These are phyloP conservation scores for Periparus ater DNA, from an alignment of 2,797 vertebrate species.

Conservation along the genomic window DNA sequence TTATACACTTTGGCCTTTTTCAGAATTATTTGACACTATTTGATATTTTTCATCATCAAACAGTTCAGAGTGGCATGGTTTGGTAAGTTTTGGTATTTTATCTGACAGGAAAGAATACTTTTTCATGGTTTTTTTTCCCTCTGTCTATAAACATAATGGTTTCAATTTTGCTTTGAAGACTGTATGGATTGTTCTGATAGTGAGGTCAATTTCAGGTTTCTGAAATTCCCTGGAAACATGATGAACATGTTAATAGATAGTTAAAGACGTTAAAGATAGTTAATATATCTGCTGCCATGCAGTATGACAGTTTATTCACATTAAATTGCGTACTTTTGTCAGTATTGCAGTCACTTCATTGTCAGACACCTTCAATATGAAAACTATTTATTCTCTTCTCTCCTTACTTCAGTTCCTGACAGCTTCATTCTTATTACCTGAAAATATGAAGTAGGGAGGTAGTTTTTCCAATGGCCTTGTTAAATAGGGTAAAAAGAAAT, in stretches of 20 bases:
- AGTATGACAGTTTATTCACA: background rate
- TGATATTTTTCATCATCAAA: background rate
- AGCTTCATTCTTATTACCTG: constrained; percentile 10
- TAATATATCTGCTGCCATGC: background rate
- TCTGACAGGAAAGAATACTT: background rate
- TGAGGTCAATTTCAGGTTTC: background rate
- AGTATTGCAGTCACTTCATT: background rate
- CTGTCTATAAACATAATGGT: background rate
- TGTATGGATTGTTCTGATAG: background rate
- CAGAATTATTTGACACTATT: background rate
- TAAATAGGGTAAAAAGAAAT: background rate
- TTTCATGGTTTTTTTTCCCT: background rate
- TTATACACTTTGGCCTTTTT: background rate
- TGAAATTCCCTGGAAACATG: background rate
- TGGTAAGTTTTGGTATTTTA: background rate
- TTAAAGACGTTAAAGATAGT: background rate
- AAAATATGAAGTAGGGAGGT: constrained; percentile 1
- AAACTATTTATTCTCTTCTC: constrained; percentile 10
- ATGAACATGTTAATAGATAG: background rate
- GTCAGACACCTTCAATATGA: background rate
- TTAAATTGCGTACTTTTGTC: constrained; percentile 14
- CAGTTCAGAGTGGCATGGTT: background rate
- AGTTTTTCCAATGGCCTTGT: background rate
- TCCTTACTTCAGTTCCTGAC: background rate
- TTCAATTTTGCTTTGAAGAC: background rate